Evolutionary conservation across 2,888 invertebrate genomes (phyloP), one percentile per base, ranked within the genome.

Genomic region (Nomada fucata): DNA sequence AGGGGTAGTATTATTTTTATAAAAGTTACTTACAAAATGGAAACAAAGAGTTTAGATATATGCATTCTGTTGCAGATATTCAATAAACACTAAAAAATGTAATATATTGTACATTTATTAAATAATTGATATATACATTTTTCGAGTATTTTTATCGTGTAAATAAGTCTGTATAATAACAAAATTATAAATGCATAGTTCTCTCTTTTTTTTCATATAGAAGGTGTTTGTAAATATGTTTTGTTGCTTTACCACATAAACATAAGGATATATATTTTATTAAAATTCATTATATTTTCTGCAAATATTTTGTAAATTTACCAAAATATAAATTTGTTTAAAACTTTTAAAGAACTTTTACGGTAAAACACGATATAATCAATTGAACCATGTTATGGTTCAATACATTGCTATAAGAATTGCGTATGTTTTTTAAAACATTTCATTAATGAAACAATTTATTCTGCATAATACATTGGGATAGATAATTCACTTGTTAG

Each of bases 1-100:
- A 55, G 7, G 2, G 7, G 36, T 36, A 68, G 42, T 29, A 73
- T 52, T 60, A 55, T 13, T 68, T 55, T 67, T 80, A 53, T 23
- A 23, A 15, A 50, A 52, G 29, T 60, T 11, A 53, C 11, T 47
- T 67, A 23, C 47, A 74, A 26, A 76, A 52, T 18, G 1, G 5
- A 5, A 26, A 42, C 11, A 15, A n/a, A n/a, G 3, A 11, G 15
- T 42, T 57, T 57, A 42, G 29, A 4, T 20, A 15, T 18, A 61
- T 71, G 15, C 5, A 36, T 42, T 23, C 18, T 55, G 23, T 42
- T 53, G 2, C 9, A 47, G 5, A 7, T 57, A 65, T 57, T 15
- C 1, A 36, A 26, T n/a, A 29, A 73, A 59, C 44, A 1, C 7
- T 64, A 20, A 42, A 13, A 47, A 23, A 11, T 52, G 2, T 26